phyloP scores from a whole-genome alignment of 1,140 invertebrate species.

The Propsilocerus akamusi region DNA sequence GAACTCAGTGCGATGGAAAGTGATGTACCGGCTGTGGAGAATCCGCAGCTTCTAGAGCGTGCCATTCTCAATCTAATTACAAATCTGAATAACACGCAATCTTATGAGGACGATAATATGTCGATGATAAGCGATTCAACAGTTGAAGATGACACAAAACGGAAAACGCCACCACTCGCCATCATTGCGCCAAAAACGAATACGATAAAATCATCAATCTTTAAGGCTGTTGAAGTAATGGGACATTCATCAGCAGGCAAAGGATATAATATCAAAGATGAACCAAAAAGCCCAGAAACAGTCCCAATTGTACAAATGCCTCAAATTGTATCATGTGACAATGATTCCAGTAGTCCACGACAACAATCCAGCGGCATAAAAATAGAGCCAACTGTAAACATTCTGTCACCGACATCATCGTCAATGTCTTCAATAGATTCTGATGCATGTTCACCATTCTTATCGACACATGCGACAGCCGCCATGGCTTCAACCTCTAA shows the following conservation, averaged over 20 bases:
- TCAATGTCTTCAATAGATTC: background rate
- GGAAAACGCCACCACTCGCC: conserved; percentile 20
- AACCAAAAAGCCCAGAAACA: background rate
- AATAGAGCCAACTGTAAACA: background rate
- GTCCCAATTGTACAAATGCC: too few species aligned
- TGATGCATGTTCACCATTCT: background rate
- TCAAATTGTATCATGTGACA: too few species aligned
- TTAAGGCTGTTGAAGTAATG: conserved; percentile 24
- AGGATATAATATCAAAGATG: background rate
- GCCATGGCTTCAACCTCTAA: background rate
- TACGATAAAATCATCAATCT: conserved; percentile 28
- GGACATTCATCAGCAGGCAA: background rate
- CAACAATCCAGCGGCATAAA: background rate
- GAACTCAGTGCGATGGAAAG: conserved; percentile 22
- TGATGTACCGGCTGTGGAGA: conserved; percentile 35
- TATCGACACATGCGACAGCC: background rate
- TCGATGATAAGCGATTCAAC: conserved; percentile 13
- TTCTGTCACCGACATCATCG: background rate
- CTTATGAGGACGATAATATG: conserved; percentile 10
- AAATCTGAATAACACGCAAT: conserved; percentile 26
- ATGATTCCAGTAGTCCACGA: background rate
- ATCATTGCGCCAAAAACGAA: conserved; percentile 29
- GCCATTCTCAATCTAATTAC: conserved; percentile 47
- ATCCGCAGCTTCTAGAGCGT: conserved; percentile 40
- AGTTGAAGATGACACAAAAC: conserved; percentile 8